Evolutionary conservation across 2,797 vertebrate species (phyloP), one percentile per base, ranked within the genome.

Genomic region (Lagodon rhomboides): DNA sequence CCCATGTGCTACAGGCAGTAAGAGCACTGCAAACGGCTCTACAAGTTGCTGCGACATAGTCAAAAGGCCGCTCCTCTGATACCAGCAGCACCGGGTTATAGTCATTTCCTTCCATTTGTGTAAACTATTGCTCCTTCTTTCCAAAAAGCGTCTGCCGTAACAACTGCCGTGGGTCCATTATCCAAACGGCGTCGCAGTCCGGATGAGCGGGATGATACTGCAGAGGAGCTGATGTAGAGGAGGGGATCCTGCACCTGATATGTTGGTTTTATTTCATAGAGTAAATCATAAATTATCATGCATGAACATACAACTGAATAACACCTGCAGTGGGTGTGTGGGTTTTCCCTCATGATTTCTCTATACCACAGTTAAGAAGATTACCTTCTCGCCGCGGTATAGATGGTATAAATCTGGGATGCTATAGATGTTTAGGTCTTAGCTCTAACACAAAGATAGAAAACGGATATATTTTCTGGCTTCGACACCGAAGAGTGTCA

Each of bases 81-180:
- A 59, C 41, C 18, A 55, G 34, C n/a, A 38, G 66, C 25, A 23
- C 56, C 67, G 68, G 51, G 50, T 58, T 15, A 67, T 41, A 46
- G 46, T 77, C 13, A 41, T 75, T 65, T 62, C 60, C 61, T 65
- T n/a, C n/a, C n/a, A n/a, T n/a, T 25, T n/a, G 12, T 55, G 59
- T 23, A 68, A 68, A 47, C 44, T 30, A 54, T 43, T 44, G 12
- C 69, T 49, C 34, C 8, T 41, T 73, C 16, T 34, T 58, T 34
- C 20, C 5, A 53, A 51, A 74, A 51, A 53, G 60, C 58, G n/a
- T n/a, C 38, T 53, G 62, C 51, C 46, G 12, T 53, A 77, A 69
- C 38, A 70, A 22, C 58, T 54, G 51, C 46, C 63, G 27, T 13
- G 18, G 59, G 59, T 73, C 27, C 10, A 44, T 66, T 60, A 61